phyloP scores from a whole-genome alignment of 2,113 vertebrate species.

The Isichthys henryi region DNA sequence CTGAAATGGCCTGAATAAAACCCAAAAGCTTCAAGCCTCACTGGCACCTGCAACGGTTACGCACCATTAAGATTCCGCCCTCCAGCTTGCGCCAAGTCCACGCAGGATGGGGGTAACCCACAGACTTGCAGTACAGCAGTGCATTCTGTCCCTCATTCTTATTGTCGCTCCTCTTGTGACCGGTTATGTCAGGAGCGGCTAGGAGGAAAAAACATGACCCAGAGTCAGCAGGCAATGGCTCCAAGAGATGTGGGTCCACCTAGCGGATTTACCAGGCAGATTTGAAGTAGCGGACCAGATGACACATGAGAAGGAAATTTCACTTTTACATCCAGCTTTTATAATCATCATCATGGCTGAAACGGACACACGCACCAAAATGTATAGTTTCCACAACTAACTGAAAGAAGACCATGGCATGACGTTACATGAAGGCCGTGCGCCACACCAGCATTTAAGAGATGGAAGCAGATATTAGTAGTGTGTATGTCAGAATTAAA shows the following conservation, averaged over 20 bases:
- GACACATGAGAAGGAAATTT: neutral
- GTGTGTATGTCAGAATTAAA: neutral
- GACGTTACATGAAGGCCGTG: neutral
- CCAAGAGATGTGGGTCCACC: neutral
- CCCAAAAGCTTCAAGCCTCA: neutral
- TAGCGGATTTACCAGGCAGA: neutral
- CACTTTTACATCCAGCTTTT: neutral
- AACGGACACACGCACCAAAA: neutral
- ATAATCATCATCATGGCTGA: neutral
- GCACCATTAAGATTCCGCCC: conserved; percentile 63
- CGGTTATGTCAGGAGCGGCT: conserved; percentile 83
- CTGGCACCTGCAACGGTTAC: conserved; percentile 20
- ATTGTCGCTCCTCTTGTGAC: conserved; percentile 94
- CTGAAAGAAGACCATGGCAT: neutral
- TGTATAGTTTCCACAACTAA: neutral
- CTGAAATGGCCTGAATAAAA: neutral
- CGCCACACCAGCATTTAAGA: neutral
- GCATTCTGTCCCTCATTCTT: conserved; percentile 88
- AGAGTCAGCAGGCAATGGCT: neutral
- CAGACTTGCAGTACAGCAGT: conserved; percentile 86
- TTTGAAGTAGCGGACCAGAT: neutral
- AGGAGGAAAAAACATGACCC: conserved; percentile 12
- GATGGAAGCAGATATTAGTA: neutral
- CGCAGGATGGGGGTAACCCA: conserved; percentile 81
- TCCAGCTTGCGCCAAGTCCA: conserved; percentile 84